Percentiles rank a stretch among this genome's conserved stretches.
phyloP scores from a whole-genome alignment of 1,140 invertebrate species.

The Pararge aegeria region DNA sequence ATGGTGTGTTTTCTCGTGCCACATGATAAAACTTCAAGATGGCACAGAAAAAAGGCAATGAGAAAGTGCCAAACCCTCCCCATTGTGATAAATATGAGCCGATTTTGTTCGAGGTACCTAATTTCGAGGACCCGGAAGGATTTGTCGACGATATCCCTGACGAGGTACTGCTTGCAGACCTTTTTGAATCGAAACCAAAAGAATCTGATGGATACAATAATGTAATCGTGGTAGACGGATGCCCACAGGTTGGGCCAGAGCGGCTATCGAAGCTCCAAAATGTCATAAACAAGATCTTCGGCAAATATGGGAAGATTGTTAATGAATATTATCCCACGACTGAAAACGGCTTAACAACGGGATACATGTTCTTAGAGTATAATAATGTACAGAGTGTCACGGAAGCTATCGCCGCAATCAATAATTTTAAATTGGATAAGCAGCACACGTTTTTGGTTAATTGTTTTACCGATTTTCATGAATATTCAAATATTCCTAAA shows the following conservation, averaged over 20 bases:
- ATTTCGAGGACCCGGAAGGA: conserved; percentile 97
- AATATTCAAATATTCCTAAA: conserved; percentile 94
- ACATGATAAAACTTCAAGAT: conserved; percentile 83
- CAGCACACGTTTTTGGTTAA: conserved; percentile 97
- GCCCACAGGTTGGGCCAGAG: conserved; percentile 95
- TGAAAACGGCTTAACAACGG: conserved; percentile 91
- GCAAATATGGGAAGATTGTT: conserved; percentile 94
- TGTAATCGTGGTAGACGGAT: conserved; percentile 97
- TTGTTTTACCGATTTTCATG: conserved; percentile 97
- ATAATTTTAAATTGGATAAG: conserved; percentile 98
- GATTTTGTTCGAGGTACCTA: conserved; percentile 91
- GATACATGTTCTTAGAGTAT: conserved; percentile 97
- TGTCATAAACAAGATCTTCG: conserved; percentile 95
- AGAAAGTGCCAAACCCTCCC: conserved; percentile 83
- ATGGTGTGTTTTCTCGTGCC: conserved; percentile 74
- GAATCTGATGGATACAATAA: conserved; percentile 97
- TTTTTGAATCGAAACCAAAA: conserved; percentile 92
- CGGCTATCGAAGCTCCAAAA: conserved; percentile 95
- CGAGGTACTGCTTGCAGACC: conserved; percentile 94
- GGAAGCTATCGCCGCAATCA: conserved; percentile 92
- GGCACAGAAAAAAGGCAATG: conserved; percentile 91
- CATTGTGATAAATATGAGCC: conserved; percentile 85
- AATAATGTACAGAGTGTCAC: conserved; percentile 88
- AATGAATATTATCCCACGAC: conserved; percentile 94
- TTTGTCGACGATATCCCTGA: conserved; percentile 95